Evolutionary conservation across 1,140 invertebrate genomes (phyloP).

Genomic region (Chrysomallon squamiferum): DNA sequence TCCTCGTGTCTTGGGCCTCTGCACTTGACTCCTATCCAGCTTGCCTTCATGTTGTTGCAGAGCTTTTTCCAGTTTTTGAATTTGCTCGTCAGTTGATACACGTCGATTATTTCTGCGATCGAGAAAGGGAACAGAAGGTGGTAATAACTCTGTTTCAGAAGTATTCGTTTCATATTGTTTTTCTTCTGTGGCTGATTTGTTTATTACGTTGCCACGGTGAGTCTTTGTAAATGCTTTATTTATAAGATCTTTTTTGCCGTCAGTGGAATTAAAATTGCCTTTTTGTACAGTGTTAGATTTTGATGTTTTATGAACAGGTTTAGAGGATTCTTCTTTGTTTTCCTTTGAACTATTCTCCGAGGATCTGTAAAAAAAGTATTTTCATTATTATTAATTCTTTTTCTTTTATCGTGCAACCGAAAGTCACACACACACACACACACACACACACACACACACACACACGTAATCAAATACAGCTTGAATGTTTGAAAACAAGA

Average conservation of each 20-base stretch:
- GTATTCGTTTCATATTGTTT: no score
- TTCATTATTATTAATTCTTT: background rate
- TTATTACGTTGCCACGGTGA: background rate
- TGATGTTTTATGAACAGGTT: background rate
- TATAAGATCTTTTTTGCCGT: background rate
- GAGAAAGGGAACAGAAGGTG: no score
- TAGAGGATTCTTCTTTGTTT: background rate
- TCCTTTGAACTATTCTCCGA: background rate
- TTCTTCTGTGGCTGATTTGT: no score
- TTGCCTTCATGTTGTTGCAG: background rate
- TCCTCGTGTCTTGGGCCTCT: background rate
- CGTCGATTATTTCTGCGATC: no score
- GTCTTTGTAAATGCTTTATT: background rate
- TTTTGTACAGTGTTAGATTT: background rate
- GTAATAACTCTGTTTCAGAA: no score
- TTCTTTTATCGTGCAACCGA: background rate
- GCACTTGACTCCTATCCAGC: background rate
- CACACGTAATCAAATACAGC: background rate
- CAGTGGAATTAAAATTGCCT: background rate
- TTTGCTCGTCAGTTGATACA: background rate
- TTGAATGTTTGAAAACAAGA: no score
- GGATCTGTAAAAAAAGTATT: background rate
- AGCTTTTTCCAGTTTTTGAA: background rate
- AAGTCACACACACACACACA: background rate
- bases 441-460: no score